Conservation (phyloP, 2,888 invertebrate genomes). For the Cerastoderma edule region DNA sequence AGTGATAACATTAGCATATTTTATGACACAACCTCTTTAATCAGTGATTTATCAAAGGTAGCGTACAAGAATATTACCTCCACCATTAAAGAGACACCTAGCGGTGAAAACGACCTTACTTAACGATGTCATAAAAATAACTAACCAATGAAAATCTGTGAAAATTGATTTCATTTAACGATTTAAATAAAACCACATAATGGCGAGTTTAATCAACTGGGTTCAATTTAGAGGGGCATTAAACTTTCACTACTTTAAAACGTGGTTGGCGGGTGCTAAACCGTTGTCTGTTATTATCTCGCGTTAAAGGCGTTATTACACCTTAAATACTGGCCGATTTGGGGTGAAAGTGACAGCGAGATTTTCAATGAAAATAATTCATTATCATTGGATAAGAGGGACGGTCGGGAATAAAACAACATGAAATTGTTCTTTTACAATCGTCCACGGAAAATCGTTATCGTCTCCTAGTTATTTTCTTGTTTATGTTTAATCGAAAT, state of each 20-base stretch:
- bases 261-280: slow-evolving; percentile 25
- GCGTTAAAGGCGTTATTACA: slow-evolving; percentile 42
- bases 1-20: slow-evolving; percentile 25
- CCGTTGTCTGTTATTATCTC: slow-evolving; percentile 48
- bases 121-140: slow-evolving; percentile 39
- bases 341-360: slow-evolving; percentile 40
- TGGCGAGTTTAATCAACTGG: slow-evolving; percentile 33
- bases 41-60: slow-evolving; percentile 27
- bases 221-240: slow-evolving; percentile 35
- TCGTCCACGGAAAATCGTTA: slow-evolving; percentile 1
- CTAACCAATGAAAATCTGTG: slow-evolving; percentile 30
- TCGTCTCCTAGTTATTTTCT: slow-evolving; percentile 4
- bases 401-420: slow-evolving; percentile 25
- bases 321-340: slow-evolving; percentile 15
- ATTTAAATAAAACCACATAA: slow-evolving; percentile 36
- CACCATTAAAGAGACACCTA: slow-evolving; percentile 19
- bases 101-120: slow-evolving; percentile 22
- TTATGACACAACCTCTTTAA: slow-evolving; percentile 27
- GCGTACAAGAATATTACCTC: slow-evolving; percentile 22
- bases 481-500: no score
- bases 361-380: slow-evolving; percentile 21
- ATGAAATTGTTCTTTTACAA: slow-evolving; percentile 8
- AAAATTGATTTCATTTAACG: slow-evolving; percentile 46
- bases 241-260: slow-evolving; percentile 17
- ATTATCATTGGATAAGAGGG: slow-evolving; percentile 27